These are phyloP conservation scores for Erpornis zantholeuca DNA, from an alignment of 2,113 vertebrate species.

Conservation along the genomic window DNA sequence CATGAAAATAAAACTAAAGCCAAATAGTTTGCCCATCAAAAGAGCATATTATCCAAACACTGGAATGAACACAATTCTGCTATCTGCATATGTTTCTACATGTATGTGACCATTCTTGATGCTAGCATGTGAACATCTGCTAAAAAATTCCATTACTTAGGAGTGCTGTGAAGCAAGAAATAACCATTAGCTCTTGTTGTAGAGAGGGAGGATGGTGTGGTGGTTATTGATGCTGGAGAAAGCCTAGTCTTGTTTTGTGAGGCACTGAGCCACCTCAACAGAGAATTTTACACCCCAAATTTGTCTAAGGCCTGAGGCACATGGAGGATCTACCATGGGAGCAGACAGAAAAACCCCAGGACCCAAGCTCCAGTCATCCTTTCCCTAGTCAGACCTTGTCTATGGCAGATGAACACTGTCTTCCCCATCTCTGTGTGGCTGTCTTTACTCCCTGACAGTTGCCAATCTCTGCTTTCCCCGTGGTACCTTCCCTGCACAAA, in stretches of 20 bases:
- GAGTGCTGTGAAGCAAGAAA: neutral
- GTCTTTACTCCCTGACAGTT: neutral
- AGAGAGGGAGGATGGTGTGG: neutral
- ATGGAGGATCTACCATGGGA: neutral
- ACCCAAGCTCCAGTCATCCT: neutral
- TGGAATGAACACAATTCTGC: neutral
- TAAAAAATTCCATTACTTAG: neutral
- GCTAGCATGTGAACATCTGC: neutral
- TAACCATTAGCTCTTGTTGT: neutral
- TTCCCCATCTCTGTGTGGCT: neutral
- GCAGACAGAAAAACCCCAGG: neutral
- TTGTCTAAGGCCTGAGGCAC: neutral
- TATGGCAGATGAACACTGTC: neutral
- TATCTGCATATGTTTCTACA: neutral
- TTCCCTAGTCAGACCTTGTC: neutral
- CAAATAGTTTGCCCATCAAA: neutral
- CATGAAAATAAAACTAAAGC: neutral
- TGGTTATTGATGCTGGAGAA: neutral
- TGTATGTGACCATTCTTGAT: neutral
- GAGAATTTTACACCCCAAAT: neutral
- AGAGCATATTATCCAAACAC: neutral
- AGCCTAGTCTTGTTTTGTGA: neutral
- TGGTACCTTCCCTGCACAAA: neutral
- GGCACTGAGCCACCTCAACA: neutral
- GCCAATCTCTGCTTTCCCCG: fast-evolving